Conservation (phyloP, 2,797 vertebrate genomes). For the Adrianichthys oophorus region DNA sequence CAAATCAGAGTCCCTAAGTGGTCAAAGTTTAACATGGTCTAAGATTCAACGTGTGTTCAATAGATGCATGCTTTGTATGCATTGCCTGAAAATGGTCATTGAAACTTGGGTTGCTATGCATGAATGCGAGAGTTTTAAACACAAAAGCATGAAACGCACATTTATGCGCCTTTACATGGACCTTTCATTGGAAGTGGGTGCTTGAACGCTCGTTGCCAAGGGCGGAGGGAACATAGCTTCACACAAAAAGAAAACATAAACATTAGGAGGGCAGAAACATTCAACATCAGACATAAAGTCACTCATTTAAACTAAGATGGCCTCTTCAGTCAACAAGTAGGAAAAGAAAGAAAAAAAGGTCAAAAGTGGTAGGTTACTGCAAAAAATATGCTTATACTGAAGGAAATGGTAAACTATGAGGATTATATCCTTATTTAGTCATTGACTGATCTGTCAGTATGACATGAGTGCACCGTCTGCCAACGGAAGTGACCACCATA, state of each 20-base stretch:
- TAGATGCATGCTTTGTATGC: no score
- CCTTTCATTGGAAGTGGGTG: not conserved
- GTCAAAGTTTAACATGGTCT: no score
- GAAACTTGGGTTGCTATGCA: no score
- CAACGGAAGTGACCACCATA: conserved; percentile 16
- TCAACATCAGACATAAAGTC: conserved; percentile 1
- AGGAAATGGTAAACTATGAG: conserved; percentile 5
- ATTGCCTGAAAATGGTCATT: no score
- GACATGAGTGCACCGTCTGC: conserved; percentile 3
- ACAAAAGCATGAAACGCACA: no score
- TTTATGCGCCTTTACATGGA: not conserved
- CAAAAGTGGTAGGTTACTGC: not conserved
- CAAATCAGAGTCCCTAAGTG: no score
- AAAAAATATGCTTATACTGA: conserved; percentile 15
- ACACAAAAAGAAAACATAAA: not conserved
- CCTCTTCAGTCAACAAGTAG: conserved; percentile 1
- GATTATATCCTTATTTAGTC: not conserved
- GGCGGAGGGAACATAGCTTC: no score
- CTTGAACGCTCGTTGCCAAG: no score
- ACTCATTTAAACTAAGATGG: conserved; percentile 10
- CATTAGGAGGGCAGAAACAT: not conserved
- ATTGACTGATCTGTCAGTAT: conserved; percentile 2
- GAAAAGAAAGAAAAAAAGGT: conserved; percentile 1
- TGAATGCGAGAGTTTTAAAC: no score
- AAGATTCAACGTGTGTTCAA: no score